Evolutionary conservation across 2,113 vertebrate species (phyloP).

Genomic region (Neoarius graeffei): DNA sequence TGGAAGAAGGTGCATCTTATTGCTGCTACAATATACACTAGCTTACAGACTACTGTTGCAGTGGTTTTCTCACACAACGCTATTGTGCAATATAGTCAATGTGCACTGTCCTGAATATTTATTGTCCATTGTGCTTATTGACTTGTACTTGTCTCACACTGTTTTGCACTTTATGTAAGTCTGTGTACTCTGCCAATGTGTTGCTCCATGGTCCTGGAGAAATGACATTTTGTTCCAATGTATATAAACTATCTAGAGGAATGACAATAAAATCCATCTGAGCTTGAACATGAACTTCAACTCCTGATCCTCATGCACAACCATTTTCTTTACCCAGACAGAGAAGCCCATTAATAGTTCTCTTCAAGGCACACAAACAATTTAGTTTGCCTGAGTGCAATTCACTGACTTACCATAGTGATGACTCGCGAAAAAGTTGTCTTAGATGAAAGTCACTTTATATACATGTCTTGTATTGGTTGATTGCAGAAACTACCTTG

Average conservation of each 20-base stretch:
- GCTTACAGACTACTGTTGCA: not conserved
- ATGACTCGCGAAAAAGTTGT: not conserved
- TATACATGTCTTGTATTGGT: not conserved
- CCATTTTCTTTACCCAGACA: not conserved
- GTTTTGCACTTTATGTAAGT: not conserved
- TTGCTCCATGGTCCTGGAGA: not conserved
- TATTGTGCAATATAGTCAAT: not conserved
- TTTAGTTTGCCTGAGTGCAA: not conserved
- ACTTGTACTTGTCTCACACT: not conserved
- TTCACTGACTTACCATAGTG: not conserved
- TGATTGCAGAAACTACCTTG: not conserved
- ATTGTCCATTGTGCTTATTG: not conserved
- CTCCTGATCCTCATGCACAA: not conserved
- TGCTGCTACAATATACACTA: not conserved
- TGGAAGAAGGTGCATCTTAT: not conserved
- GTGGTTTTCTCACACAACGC: not conserved
- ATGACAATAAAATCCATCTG: not conserved
- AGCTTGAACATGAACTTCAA: not conserved
- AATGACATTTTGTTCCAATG: not conserved
- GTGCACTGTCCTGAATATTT: not conserved
- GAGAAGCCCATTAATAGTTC: not conserved
- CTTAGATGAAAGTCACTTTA: not conserved
- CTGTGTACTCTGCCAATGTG: not conserved
- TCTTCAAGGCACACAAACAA: not conserved
- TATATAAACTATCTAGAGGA: not conserved